These are phyloP conservation scores for Zele albiditarsus DNA, from an alignment of 2,888 invertebrate species.

Conservation along the genomic window DNA sequence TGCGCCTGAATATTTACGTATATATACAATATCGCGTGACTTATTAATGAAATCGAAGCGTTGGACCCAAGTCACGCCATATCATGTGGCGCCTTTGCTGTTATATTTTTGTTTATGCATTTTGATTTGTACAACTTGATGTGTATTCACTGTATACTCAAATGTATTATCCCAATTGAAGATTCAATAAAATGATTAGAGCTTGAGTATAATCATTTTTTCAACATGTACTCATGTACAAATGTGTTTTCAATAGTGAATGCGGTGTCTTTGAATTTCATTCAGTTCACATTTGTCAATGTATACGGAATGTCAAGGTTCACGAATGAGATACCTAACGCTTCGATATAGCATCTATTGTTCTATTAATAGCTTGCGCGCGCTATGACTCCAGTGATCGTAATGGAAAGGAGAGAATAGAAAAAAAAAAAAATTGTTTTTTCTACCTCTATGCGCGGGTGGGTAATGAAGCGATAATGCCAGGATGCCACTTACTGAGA, in stretches of 20 bases:
- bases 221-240: too few species aligned
- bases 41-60: constrained; percentile 43
- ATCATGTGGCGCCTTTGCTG: constrained; percentile 34
- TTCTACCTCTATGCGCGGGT: constrained; percentile 43
- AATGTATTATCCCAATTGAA: too few species aligned
- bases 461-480: constrained; percentile 60
- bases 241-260: background rate
- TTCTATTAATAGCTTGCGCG: constrained; percentile 56
- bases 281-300: background rate
- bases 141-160: background rate
- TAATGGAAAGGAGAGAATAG: constrained; percentile 1
- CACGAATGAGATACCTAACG: constrained; percentile 32
- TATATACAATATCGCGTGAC: constrained; percentile 42
- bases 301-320: constrained; percentile 51
- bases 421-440: constrained; percentile 2
- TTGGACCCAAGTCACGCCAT: constrained; percentile 39
- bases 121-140: background rate
- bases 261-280: background rate
- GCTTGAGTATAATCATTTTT: too few species aligned
- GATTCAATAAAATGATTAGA: background rate
- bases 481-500: constrained; percentile 52
- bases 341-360: constrained; percentile 54
- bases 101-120: constrained; percentile 4
- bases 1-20: background rate
- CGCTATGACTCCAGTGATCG: constrained; percentile 39